These are phyloP conservation scores for Falco naumanni DNA, from an alignment of 2,797 vertebrate species.

Conservation along the genomic window DNA sequence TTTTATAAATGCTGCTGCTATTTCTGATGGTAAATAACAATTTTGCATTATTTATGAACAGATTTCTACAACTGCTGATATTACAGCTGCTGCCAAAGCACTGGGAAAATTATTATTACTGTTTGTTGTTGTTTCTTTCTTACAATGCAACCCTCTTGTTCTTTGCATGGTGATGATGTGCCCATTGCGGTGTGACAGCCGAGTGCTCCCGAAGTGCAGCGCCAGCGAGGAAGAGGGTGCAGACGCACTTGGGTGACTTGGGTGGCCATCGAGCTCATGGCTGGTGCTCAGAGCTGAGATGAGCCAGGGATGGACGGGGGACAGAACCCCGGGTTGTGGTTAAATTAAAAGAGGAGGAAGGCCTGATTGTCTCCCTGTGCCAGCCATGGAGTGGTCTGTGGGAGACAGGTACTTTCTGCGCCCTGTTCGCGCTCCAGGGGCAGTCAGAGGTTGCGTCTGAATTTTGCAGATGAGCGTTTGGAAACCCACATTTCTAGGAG, in stretches of 20 bases:
- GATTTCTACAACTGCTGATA: constrained; percentile 56
- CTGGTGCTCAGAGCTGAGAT: not conserved
- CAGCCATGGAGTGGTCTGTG: rapidly evolving
- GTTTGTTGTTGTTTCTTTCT: not conserved
- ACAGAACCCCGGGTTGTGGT: not conserved
- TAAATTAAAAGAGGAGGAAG: not conserved
- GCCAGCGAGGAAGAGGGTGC: not conserved
- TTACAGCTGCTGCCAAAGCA: constrained; percentile 30
- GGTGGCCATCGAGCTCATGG: rapidly evolving
- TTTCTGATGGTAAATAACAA: constrained; percentile 64
- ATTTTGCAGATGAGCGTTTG: not conserved
- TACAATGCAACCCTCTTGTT: not conserved
- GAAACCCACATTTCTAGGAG: not conserved
- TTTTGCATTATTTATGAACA: constrained; percentile 67
- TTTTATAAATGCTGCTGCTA: constrained; percentile 52
- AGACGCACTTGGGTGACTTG: not conserved
- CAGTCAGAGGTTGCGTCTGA: too few species aligned
- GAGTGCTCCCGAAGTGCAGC: not conserved
- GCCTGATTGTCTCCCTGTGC: not conserved
- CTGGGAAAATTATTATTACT: not conserved
- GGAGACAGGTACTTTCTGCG: not conserved
- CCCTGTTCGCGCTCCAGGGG: too few species aligned
- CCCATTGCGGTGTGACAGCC: not conserved
- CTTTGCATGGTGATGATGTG: not conserved
- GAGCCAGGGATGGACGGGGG: not conserved